These are phyloP conservation scores for Carassius carassius DNA, from an alignment of 2,113 vertebrate genomes.

Conservation along the genomic window DNA sequence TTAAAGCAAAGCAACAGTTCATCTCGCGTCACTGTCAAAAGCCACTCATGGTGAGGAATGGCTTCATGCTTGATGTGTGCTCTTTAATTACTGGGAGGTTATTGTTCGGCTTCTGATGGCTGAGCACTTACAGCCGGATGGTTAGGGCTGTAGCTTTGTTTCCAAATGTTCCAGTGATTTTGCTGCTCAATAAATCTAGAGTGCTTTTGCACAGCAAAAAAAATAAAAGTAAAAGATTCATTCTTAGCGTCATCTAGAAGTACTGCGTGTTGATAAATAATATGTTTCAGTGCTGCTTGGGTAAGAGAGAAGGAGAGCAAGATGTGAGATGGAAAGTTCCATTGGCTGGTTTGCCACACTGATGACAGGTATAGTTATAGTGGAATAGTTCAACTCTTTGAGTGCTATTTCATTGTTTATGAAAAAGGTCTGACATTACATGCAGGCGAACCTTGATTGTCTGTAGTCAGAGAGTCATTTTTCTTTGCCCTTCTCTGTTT, in stretches of 20 bases:
- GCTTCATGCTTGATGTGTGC: not conserved
- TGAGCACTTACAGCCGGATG: not conserved
- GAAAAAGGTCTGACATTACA: not conserved
- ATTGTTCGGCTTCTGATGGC: not conserved
- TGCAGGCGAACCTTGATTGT: not conserved
- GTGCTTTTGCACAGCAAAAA: not conserved
- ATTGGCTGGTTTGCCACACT: conserved; percentile 34
- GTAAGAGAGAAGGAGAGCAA: conserved; percentile 21
- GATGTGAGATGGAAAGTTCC: conserved; percentile 39
- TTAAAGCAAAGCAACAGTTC: conserved; percentile 38
- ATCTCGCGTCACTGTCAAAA: conserved; percentile 7
- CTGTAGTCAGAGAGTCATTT: not conserved
- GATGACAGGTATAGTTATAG: conserved; percentile 10
- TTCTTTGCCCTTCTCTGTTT: conserved; percentile 30
- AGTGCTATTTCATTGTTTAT: conserved; percentile 1
- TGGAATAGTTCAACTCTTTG: not conserved
- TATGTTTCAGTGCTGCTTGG: conserved; percentile 40
- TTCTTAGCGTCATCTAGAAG: conserved; percentile 2
- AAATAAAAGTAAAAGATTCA: conserved; percentile 21
- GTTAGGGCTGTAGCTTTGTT: conserved; percentile 1
- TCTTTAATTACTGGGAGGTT: conserved; percentile 3
- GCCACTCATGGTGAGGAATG: not conserved
- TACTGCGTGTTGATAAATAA: conserved; percentile 32
- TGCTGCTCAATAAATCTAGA: conserved; percentile 31
- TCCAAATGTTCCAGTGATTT: conserved; percentile 3